These are phyloP conservation scores for Scyliorhinus canicula DNA, from an alignment of 2,797 vertebrate genomes.

Conservation along the genomic window DNA sequence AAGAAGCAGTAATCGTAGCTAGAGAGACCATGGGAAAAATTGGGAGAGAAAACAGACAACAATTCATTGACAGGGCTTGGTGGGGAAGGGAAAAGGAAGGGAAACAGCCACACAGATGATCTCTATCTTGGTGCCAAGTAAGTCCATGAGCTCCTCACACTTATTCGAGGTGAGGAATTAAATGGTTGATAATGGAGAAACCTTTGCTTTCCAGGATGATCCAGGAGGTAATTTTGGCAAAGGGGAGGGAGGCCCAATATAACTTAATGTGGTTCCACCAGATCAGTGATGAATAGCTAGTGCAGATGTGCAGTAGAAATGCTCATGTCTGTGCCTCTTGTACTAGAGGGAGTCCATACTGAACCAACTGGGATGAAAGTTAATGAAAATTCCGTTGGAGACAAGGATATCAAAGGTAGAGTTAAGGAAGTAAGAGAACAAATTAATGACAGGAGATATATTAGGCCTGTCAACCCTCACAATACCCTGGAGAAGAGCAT, in stretches of 20 bases:
- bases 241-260: neutral
- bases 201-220: neutral
- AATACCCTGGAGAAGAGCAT: too few relatives aligned
- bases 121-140: neutral
- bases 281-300: too few relatives aligned
- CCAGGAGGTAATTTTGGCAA: neutral
- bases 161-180: neutral
- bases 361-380: neutral
- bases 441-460: neutral
- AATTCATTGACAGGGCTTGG: neutral
- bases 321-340: neutral
- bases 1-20: neutral
- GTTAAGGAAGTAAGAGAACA: neutral
- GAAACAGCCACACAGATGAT: neutral
- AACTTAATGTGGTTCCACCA: neutral
- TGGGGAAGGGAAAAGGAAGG: neutral
- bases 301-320: too few relatives aligned
- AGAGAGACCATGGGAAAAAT: neutral
- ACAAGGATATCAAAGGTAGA: neutral
- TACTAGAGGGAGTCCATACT: neutral
- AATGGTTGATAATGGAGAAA: neutral
- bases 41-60: neutral
- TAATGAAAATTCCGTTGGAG: neutral
- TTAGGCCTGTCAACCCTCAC: neutral
- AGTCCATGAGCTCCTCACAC: neutral